Conservation (phyloP, 23 tunicate species). For the Trididemnum nubilum region DNA sequence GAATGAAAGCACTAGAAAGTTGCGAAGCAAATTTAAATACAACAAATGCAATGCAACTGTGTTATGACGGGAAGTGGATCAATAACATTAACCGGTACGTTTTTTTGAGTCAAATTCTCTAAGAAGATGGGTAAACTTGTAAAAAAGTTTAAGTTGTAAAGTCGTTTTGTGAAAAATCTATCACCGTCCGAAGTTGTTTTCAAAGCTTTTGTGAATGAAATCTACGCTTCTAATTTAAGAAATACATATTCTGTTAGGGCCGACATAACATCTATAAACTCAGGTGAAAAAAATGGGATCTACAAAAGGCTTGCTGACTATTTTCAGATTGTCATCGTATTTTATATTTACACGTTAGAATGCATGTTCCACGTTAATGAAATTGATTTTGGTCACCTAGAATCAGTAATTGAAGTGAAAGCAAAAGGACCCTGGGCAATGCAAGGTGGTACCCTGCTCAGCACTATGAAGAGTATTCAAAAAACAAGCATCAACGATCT, state of each 20-base stretch:
- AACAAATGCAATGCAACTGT: background rate
- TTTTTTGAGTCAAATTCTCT: background rate
- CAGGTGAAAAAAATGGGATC: background rate
- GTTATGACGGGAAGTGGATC: background rate
- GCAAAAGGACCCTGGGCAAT: background rate
- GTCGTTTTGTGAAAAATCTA: background rate
- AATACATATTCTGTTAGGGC: background rate
- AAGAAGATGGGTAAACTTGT: background rate
- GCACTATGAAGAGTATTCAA: background rate
- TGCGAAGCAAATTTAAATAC: background rate
- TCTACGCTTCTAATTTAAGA: background rate
- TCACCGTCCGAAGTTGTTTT: background rate
- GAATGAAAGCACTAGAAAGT: constrained; percentile 5
- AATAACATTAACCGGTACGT: background rate
- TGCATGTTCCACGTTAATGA: constrained; percentile 7
- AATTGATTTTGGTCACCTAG: background rate
- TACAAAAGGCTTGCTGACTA: background rate
- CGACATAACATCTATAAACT: background rate
- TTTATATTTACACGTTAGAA: background rate
- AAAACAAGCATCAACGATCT: background rate
- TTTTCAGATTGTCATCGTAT: background rate
- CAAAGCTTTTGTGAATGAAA: background rate
- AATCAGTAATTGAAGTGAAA: background rate
- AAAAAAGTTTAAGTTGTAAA: background rate
- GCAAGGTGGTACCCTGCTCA: background rate